Conservation (phyloP, 2,113 vertebrate genomes). For the Odobenus rosmarus region DNA sequence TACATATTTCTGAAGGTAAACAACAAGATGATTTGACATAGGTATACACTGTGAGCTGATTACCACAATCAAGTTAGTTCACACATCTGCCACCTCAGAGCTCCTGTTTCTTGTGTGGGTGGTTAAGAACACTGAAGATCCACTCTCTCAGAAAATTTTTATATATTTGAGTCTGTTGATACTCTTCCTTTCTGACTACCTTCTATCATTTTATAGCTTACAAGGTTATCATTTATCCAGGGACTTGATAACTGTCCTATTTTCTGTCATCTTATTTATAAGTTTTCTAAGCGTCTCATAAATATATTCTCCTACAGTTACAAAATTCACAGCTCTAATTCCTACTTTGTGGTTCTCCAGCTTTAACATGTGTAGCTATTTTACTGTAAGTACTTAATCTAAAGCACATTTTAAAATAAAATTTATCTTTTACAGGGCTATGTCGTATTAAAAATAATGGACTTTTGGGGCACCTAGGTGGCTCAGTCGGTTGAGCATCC, state of each 20-base stretch:
- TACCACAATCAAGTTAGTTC: not conserved
- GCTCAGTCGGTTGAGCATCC: not conserved
- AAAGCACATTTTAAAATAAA: constrained; percentile 21
- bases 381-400: not conserved
- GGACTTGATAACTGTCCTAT: not conserved
- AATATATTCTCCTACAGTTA: constrained; percentile 16
- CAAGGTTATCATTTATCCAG: not conserved
- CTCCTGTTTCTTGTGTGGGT: not conserved
- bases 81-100: not conserved
- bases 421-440: not conserved
- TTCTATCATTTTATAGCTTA: constrained; percentile 3
- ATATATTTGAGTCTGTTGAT: not conserved
- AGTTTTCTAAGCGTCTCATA: not conserved
- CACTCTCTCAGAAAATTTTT: not conserved
- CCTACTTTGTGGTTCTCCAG: not conserved
- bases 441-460: not conserved
- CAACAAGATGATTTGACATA: not conserved
- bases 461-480: not conserved
- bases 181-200: constrained; percentile 45
- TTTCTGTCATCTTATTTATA: not conserved
- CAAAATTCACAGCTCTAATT: not conserved
- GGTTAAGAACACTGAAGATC: not conserved
- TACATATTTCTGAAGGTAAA: not conserved
- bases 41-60: not conserved
- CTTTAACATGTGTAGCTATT: not conserved